phyloP scores from a whole-genome alignment of 37 sponge, comb jelly and placozoan species.

The Crambe crambe region DNA sequence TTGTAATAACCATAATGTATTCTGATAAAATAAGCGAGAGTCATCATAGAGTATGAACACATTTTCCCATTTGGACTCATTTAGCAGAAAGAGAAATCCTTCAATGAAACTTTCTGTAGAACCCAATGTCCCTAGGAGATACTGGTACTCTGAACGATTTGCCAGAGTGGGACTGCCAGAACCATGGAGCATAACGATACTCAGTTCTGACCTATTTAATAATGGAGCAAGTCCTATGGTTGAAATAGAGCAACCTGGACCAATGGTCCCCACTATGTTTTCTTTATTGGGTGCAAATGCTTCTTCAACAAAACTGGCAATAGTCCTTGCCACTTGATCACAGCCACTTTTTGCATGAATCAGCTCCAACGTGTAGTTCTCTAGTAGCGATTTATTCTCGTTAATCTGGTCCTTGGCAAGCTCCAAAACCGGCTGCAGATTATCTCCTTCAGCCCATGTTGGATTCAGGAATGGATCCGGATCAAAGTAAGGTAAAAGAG shows the following conservation, averaged over 20 bases:
- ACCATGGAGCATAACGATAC: conserved; percentile 9
- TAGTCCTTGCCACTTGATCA: not conserved
- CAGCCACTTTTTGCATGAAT: conserved; percentile 26
- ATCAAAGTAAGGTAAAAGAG: not conserved
- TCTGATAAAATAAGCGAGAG: not conserved
- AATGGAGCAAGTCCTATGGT: not conserved
- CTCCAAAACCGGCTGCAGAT: conserved; percentile 10
- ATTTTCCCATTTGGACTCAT: not conserved
- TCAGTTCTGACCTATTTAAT: not conserved
- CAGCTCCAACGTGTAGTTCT: conserved; percentile 17
- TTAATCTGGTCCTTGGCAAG: conserved; percentile 22
- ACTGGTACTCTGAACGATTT: not conserved
- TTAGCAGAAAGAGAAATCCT: not conserved
- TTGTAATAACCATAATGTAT: not conserved
- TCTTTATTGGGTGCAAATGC: not conserved
- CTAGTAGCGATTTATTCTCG: conserved; percentile 8
- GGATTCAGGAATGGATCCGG: conserved; percentile 1
- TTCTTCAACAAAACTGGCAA: not conserved
- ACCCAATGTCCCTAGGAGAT: conserved; percentile 6
- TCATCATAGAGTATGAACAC: conserved; percentile 20
- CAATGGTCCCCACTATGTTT: conserved; percentile 11
- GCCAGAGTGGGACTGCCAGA: conserved; percentile 10
- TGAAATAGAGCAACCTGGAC: conserved; percentile 29
- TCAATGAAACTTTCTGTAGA: not conserved
- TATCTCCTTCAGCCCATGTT: conserved; percentile 15